These are phyloP conservation scores for Umimayanthus kanabou DNA, from an alignment of 92 coral and sea anemone species.

Conservation along the genomic window DNA sequence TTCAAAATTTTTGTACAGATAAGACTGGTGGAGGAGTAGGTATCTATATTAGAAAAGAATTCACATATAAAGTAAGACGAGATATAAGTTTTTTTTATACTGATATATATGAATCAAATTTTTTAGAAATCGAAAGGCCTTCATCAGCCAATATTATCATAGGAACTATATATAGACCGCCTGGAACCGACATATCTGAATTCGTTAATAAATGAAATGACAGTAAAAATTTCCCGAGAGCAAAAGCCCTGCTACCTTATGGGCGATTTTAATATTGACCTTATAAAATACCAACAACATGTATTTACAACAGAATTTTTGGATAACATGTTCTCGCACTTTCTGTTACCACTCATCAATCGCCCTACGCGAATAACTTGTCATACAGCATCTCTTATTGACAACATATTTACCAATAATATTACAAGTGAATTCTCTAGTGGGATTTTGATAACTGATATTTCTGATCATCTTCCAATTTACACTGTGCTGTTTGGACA, in stretches of 20 bases:
- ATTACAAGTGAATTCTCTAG: conserved; percentile 12
- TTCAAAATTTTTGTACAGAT: too few species aligned
- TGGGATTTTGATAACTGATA: conserved; percentile 32
- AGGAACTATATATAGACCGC: conserved; percentile 25
- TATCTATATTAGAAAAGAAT: background rate
- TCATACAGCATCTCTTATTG: conserved; percentile 56
- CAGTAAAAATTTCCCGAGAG: background rate
- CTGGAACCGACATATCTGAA: background rate
- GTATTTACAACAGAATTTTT: conserved; percentile 36
- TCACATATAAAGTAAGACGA: background rate
- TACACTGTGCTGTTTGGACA: conserved; percentile 7
- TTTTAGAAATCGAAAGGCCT: background rate
- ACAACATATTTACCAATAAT: conserved; percentile 44
- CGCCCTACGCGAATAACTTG: conserved; percentile 68
- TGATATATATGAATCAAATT: background rate
- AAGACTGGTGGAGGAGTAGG: too few species aligned
- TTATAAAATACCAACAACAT: conserved; percentile 34
- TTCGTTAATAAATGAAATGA: background rate
- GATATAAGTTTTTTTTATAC: background rate
- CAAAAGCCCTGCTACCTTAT: conserved; percentile 31
- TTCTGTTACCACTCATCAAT: conserved; percentile 26
- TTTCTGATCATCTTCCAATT: conserved; percentile 30
- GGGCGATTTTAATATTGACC: conserved; percentile 47
- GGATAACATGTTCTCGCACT: conserved; percentile 45
- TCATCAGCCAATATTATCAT: background rate